Conservation (phyloP, 2,113 vertebrate genomes). For the Datnioides undecimradiatus region DNA sequence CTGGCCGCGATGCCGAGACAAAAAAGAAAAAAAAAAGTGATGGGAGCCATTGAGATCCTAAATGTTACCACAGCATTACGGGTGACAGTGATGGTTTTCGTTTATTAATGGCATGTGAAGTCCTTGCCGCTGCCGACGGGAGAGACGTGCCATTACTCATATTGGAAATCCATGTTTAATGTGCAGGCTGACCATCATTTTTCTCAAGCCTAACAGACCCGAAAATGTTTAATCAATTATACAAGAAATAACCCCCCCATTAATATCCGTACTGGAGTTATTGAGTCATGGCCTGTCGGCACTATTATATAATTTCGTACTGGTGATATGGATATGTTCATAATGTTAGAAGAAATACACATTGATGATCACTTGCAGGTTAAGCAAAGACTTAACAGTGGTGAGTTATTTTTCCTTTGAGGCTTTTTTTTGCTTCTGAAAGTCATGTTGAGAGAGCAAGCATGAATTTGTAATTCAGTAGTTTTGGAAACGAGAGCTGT, state of each 20-base stretch:
- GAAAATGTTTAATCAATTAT: conserved; percentile 79
- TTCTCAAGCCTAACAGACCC: conserved; percentile 68
- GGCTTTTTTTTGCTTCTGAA: conserved; percentile 12
- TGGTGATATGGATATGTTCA: not conserved
- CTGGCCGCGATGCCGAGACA: not conserved
- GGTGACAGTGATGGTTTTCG: conserved; percentile 58
- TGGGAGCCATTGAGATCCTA: conserved; percentile 26
- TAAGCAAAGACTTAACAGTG: not conserved
- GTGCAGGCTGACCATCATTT: conserved; percentile 63
- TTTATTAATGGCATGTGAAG: conserved; percentile 65
- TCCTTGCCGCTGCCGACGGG: conserved; percentile 2
- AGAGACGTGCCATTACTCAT: conserved; percentile 59
- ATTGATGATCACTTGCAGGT: not conserved
- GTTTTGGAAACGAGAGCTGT: conserved; percentile 20
- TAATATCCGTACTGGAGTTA: conserved; percentile 56
- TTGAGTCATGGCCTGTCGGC: conserved; percentile 57
- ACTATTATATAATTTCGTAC: conserved; percentile 42
- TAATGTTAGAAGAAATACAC: conserved; percentile 5
- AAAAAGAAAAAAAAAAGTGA: not conserved
- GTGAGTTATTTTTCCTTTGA: not conserved
- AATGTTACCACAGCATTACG: conserved; percentile 69
- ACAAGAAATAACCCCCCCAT: conserved; percentile 58
- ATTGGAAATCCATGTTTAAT: conserved; percentile 78
- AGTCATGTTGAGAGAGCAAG: not conserved
- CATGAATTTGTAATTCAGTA: conserved; percentile 9